phyloP scores from a whole-genome alignment of 2,888 invertebrate genomes.

The Zaprionus lineosus region DNA sequence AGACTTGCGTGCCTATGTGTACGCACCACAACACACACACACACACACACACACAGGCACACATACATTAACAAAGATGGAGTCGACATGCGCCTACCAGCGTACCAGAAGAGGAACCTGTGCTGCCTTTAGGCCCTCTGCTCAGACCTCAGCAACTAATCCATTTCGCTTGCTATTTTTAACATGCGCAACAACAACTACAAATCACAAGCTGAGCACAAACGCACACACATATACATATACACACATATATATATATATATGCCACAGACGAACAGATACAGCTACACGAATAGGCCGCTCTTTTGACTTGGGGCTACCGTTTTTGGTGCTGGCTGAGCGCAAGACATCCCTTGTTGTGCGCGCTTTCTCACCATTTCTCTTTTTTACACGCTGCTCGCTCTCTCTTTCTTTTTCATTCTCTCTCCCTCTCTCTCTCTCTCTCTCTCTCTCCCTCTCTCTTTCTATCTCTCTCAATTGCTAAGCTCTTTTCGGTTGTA shows the following conservation, averaged over 20 bases:
- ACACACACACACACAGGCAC: constrained; percentile 9
- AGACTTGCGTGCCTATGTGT: constrained; percentile 2
- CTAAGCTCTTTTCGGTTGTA: constrained; percentile 24
- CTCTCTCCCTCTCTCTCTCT: constrained; percentile 6
- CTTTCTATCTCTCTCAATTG: constrained; percentile 7
- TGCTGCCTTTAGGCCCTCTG: background rate
- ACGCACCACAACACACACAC: constrained; percentile 17
- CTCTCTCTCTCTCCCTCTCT: constrained; percentile 16
- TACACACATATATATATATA: constrained; percentile 12
- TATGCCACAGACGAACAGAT: constrained; percentile 7
- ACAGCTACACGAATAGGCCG: constrained; percentile 46
- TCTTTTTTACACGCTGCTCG: constrained; percentile 30
- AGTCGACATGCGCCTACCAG: constrained; percentile 61
- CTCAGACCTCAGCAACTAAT: constrained; percentile 56
- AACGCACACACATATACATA: constrained; percentile 11
- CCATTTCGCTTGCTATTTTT: constrained; percentile 73
- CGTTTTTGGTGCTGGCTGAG: constrained; percentile 47
- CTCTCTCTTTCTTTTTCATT: constrained; percentile 27
- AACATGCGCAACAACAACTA: constrained; percentile 56
- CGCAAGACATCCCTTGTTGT: constrained; percentile 35
- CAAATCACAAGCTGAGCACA: constrained; percentile 62
- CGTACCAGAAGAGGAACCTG: constrained; percentile 9
- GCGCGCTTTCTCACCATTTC: constrained; percentile 14
- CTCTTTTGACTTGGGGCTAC: constrained; percentile 51
- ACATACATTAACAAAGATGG: constrained; percentile 16